Conservation (phyloP, 2,888 invertebrate species). For the Marasmarcha lunaedactyla region DNA sequence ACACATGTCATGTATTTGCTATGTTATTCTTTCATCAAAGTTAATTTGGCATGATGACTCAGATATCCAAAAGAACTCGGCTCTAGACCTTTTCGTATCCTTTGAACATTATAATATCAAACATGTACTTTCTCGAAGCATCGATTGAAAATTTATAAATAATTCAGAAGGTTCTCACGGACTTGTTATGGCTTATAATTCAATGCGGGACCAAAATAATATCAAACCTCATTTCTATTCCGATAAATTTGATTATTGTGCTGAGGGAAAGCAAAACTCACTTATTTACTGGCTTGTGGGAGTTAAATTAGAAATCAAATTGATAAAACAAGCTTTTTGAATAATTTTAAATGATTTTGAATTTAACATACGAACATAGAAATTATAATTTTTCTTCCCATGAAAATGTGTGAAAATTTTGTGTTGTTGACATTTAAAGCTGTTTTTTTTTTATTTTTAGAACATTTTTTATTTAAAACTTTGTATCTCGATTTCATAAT, state of each 20-base stretch:
- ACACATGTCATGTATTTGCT: no score
- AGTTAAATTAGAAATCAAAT: no score
- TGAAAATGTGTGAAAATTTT: no score
- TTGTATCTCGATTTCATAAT: no score
- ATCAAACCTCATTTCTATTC: constrained; percentile 16
- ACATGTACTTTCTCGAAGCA: constrained; percentile 7
- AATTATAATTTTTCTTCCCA: not conserved
- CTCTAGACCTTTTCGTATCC: not conserved
- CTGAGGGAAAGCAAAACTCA: constrained; percentile 11
- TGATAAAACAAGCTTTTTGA: not conserved
- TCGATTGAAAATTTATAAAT: constrained; percentile 23
- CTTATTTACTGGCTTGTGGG: not conserved
- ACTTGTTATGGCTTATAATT: constrained; percentile 30
- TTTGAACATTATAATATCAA: not conserved
- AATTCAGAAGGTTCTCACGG: constrained; percentile 22
- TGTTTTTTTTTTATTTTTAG: no score
- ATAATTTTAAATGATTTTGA: not conserved
- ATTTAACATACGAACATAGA: not conserved
- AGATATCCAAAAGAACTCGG: no score
- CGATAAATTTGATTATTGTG: constrained; percentile 15
- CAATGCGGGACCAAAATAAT: constrained; percentile 19
- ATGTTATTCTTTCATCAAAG: no score
- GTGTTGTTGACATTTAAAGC: no score
- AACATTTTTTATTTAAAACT: no score
- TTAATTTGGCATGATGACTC: no score